Percentiles rank a stretch among this genome's conserved stretches.
These are phyloP conservation scores for Zaprionus vittiger DNA, from an alignment of 1,140 invertebrate genomes.

Conservation along the genomic window DNA sequence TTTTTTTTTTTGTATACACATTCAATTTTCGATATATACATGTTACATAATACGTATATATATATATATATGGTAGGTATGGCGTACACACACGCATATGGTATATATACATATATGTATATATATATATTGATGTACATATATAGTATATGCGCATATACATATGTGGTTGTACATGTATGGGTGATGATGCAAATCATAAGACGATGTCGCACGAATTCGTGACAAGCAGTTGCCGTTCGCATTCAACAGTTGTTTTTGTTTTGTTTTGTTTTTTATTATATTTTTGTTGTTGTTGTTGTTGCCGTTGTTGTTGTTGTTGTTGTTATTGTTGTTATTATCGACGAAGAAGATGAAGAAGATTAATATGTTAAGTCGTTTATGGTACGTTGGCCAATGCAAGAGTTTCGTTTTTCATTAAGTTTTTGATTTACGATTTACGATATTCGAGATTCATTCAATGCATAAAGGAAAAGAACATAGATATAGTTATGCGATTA, in stretches of 20 bases:
- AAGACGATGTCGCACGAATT: constrained; percentile 70
- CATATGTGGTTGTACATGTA: constrained; percentile 47
- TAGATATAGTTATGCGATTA: constrained; percentile 66
- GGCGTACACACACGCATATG: constrained; percentile 49
- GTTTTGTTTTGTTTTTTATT: constrained; percentile 41
- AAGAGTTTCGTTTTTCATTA: constrained; percentile 34
- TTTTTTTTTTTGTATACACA: constrained; percentile 25
- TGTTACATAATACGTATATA: constrained; percentile 58
- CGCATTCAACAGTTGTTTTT: constrained; percentile 70
- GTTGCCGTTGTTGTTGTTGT: constrained; percentile 60
- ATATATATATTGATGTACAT: constrained; percentile 45
- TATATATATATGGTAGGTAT: constrained; percentile 58
- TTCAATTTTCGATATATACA: constrained; percentile 63
- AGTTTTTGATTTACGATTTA: constrained; percentile 24
- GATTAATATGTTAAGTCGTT: constrained; percentile 22
- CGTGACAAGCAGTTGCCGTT: constrained; percentile 76
- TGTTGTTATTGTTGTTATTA: constrained; percentile 13
- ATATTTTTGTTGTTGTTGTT: constrained; percentile 21
- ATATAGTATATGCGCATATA: constrained; percentile 23
- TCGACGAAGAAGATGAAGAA: constrained; percentile 12
- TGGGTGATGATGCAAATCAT: constrained; percentile 72
- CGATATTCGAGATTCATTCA: constrained; percentile 24
- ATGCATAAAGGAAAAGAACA: constrained; percentile 71
- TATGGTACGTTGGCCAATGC: constrained; percentile 64
- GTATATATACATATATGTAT: constrained; percentile 41